Evolutionary conservation across 2,888 invertebrate species (phyloP), one percentile per base, ranked within the genome.

Genomic region (Agelastica alni): DNA sequence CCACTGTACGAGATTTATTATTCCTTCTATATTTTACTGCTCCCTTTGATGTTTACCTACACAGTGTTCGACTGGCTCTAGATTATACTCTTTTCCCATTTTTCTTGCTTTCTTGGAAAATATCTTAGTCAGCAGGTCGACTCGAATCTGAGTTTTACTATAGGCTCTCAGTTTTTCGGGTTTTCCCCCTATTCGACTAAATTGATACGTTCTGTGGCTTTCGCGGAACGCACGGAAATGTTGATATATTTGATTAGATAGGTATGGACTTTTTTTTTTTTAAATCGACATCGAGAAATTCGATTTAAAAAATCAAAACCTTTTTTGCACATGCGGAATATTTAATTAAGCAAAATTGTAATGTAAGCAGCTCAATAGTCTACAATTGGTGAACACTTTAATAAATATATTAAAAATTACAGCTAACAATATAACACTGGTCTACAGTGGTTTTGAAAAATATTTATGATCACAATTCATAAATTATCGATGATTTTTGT

Each of bases 11-110:
- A 56, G 70, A 73, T 73, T 72, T 72, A 71, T 71, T 72, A 73
- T 72, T 72, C 71, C 61, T 65, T 70, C 70, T 73, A 70, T 71
- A 67, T 70, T 62, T 67, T 62, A 55, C 62, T 61, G 37, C 12
- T 67, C 64, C 63, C 69, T 71, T 70, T 70, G 70, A 72, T 68
- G 70, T 71, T 65, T 66, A 68, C 69, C 68, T 68, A 67, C 60
- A 58, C 55, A 58, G 63, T 59, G 63, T 63, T 61, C 59, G 44
- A 54, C 59, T 60, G 45, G 56, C 60, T 60, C 55, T 51, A 48
- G 57, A 51, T 58, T 54, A 56, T 59, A 39, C 51, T 61, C 55
- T 54, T 58, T 56, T 43, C 49, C 55, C 58, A 56, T 61, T 60
- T 58, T 62, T 61, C 60, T 56, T 59, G 48, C 53, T 39, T 39